Evolutionary conservation across 2,888 invertebrate species (phyloP).

Genomic region (Selenia dentaria): DNA sequence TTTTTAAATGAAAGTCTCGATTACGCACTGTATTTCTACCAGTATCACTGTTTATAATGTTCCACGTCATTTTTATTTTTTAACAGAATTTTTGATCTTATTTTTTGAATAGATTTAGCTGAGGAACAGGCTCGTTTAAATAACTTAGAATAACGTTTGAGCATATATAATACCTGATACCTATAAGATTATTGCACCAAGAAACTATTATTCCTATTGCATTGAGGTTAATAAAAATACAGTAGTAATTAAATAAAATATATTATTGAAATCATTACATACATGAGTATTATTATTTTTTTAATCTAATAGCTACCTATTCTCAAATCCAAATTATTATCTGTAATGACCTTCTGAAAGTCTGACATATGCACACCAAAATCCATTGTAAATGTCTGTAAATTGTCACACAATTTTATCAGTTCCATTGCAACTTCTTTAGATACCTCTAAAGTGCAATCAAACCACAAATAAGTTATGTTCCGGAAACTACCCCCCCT

Average conservation of each 20-base stretch:
- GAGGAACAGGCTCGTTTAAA: too few species aligned
- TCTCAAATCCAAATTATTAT: conserved; percentile 74
- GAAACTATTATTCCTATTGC: too few species aligned
- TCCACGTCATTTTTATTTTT: too few species aligned
- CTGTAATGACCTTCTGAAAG: conserved; percentile 62
- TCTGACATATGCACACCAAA: conserved; percentile 60
- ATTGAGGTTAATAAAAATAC: conserved; percentile 2
- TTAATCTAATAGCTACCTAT: conserved; percentile 66
- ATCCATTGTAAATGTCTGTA: conserved; percentile 70
- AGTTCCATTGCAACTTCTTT: conserved; percentile 63
- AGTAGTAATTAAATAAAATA: background rate
- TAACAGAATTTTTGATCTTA: too few species aligned
- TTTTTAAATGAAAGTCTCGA: too few species aligned
- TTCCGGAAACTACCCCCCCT: conserved; percentile 64
- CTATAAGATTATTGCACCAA: too few species aligned
- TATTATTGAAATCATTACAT: background rate
- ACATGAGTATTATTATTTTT: too few species aligned
- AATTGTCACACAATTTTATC: conserved; percentile 62
- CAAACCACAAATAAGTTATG: conserved; percentile 69
- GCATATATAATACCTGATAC: too few species aligned
- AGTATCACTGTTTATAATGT: too few species aligned
- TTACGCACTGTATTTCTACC: too few species aligned
- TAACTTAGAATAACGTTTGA: too few species aligned
- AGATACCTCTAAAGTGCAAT: conserved; percentile 74
- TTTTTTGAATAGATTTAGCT: too few species aligned